These are phyloP conservation scores for Trachymyrmex septentrionalis DNA, from an alignment of 1,140 invertebrate species.

Conservation along the genomic window DNA sequence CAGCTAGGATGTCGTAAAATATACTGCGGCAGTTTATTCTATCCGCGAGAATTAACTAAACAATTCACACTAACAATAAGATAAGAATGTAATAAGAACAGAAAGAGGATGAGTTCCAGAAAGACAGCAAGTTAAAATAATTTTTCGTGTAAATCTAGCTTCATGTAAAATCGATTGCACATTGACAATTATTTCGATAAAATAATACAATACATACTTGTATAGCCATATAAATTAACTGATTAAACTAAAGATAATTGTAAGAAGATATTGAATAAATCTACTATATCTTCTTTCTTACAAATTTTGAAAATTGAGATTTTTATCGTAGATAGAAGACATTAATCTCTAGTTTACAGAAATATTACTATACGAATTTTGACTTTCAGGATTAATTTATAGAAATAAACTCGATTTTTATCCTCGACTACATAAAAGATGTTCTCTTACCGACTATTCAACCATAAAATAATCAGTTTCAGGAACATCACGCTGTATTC, in stretches of 20 bases:
- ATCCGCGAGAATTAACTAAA: not conserved
- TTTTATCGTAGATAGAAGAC: too few relatives aligned
- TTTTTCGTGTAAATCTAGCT: not conserved
- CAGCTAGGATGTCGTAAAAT: constrained; percentile 41
- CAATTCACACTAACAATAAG: not conserved
- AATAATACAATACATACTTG: too few relatives aligned
- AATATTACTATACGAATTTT: not conserved
- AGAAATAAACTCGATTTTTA: not conserved
- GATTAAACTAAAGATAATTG: not conserved
- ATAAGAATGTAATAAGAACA: constrained; percentile 5
- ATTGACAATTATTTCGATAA: too few relatives aligned
- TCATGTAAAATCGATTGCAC: not conserved
- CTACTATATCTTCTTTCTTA: too few relatives aligned
- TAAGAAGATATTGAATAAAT: not conserved
- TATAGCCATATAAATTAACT: too few relatives aligned
- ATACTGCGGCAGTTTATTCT: constrained; percentile 49
- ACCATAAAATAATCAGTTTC: not conserved
- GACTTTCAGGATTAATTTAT: not conserved
- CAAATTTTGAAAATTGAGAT: too few relatives aligned
- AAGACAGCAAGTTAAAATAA: not conserved
- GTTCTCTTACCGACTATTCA: too few relatives aligned
- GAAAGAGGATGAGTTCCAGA: not conserved
- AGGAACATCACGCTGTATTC: not conserved
- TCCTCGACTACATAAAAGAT: not conserved
- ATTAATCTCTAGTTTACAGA: not conserved